phyloP scores from a whole-genome alignment of 2,888 invertebrate species.

The Lithophane semibrunnea region DNA sequence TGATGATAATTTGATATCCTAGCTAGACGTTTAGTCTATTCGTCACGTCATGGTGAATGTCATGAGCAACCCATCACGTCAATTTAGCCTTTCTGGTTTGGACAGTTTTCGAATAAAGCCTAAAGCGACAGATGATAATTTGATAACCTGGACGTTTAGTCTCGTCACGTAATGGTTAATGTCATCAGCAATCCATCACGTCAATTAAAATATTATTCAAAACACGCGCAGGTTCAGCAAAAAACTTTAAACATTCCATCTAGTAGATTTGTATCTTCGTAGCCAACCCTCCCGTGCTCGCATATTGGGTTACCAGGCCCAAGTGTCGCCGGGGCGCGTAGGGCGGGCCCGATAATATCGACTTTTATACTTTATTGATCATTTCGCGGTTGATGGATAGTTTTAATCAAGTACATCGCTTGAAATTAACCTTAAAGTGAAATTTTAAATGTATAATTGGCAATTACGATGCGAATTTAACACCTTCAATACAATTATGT shows the following conservation, averaged over 20 bases:
- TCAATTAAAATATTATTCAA: constrained; percentile 14
- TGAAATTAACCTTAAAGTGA: constrained; percentile 51
- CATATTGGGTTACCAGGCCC: constrained; percentile 89
- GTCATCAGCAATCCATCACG: constrained; percentile 1
- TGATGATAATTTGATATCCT: neutral
- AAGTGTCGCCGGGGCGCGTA: constrained; percentile 74
- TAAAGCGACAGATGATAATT: neutral
- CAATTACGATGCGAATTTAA: constrained; percentile 57
- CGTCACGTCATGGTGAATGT: neutral
- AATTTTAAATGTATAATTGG: constrained; percentile 51
- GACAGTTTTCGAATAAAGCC: neutral
- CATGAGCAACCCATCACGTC: constrained; percentile 2
- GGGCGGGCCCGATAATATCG: constrained; percentile 79
- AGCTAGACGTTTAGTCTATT: neutral
- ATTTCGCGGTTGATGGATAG: constrained; percentile 70
- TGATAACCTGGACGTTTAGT: neutral
- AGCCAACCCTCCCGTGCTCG: constrained; percentile 77
- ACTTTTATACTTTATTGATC: constrained; percentile 80
- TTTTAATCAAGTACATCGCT: constrained; percentile 61
- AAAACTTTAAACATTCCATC: constrained; percentile 60
- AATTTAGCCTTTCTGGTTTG: neutral
- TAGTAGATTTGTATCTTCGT: constrained; percentile 66
- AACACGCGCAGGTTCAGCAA: neutral
- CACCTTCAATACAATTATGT: constrained; percentile 41
- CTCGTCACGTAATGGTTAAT: neutral